Base-by-base conservation (phyloP, 1,140 invertebrate species). In the Hetaerina americana region DNA sequence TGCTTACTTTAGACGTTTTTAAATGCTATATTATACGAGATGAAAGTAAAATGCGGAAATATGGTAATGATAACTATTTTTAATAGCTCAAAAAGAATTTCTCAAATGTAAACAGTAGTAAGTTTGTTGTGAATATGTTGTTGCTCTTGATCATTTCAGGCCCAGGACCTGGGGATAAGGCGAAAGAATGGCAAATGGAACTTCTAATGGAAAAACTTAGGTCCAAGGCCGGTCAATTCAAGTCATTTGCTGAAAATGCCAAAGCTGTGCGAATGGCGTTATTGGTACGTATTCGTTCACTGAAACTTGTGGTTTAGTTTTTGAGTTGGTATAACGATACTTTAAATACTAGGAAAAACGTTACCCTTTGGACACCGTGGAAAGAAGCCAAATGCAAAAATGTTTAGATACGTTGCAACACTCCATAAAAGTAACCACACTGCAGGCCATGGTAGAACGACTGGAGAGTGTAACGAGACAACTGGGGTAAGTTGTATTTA, bases 341-440 rank as follows among this genome's bases (percentile, higher is more conserved):
- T 67, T 75, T 72, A 71, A 72, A 57, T 74, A 70, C 71, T 75
- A 94, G 92, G 94, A 93, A 79, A 96, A 92, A 80, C 83, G 88
- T 74, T 94, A 89, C 82, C 87, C 89, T 24, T 83, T 93, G 25
- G 94, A 97, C 75, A 90, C 85, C 76, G 85, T 89, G 28, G 94
- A 97, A 77, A 89, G 92, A 78, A 86, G 85, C 75, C 91, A 92
- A 71, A 81, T 97, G 68, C 94, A 96, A 80, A 91, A 92, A 82
- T 95, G 93, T 80, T 82, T 98, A 67, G 95, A 98, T 79, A 92
- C 91, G 57, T 82, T 98, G 72, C 95, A 98, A 79, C 92, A 96
- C 79, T 94, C 92, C 29, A 96, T 98, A 73, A 96, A 95, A 87
- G 92, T 97, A 0, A 92, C 90, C 66, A 93, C 92, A 0, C 82